phyloP scores from a whole-genome alignment of 1,140 invertebrate species.

The Drosophila mojavensis region DNA sequence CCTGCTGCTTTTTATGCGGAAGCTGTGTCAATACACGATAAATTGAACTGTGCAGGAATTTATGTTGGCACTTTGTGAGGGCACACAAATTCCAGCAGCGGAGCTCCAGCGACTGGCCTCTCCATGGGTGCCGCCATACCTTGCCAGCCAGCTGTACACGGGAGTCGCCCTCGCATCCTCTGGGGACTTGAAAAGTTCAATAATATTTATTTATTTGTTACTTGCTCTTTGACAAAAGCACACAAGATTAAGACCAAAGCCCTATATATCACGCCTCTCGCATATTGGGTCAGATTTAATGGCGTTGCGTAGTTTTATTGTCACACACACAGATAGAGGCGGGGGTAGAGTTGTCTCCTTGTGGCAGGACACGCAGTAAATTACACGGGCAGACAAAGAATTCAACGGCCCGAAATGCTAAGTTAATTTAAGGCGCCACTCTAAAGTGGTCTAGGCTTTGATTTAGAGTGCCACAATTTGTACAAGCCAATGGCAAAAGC shows the following conservation, averaged over 20 bases:
- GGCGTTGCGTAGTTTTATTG: constrained; percentile 58
- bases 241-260: constrained; percentile 65
- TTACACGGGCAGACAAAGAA: constrained; percentile 50
- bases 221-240: constrained; percentile 78
- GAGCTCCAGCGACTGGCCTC: neutral
- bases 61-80: constrained; percentile 75
- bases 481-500: constrained; percentile 17
- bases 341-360: constrained; percentile 3
- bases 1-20: constrained; percentile 53
- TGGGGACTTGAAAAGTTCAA: constrained; percentile 79
- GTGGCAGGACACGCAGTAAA: constrained; percentile 51
- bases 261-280: constrained; percentile 65
- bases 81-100: constrained; percentile 27
- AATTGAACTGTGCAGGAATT: constrained; percentile 79
- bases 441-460: constrained; percentile 49
- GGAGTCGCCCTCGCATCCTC: neutral
- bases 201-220: constrained; percentile 82
- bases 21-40: constrained; percentile 79
- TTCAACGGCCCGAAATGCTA: constrained; percentile 45
- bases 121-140: neutral
- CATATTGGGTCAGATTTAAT: constrained; percentile 66
- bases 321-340: constrained; percentile 17
- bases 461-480: constrained; percentile 60
- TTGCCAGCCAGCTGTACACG: constrained; percentile 29
- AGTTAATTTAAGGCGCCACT: constrained; percentile 69